Percentiles rank a stretch among this genome's conserved stretches.
Conservation (phyloP, 2,797 vertebrate species). For the Vipera latastei region DNA sequence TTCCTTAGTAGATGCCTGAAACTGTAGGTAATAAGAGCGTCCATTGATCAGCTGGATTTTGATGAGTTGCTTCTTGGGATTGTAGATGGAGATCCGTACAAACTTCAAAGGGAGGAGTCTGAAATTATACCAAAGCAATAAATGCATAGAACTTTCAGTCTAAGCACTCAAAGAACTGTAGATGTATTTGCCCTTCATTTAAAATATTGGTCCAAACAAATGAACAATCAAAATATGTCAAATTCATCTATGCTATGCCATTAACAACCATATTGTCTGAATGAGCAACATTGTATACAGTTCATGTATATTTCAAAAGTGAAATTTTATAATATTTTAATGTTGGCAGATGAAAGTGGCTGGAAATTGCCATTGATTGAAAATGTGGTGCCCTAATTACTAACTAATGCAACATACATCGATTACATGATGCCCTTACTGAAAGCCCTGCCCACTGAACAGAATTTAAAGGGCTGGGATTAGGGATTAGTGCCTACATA, state of each 20-base stretch:
- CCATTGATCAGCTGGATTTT: conserved; percentile 29
- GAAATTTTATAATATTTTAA: background rate
- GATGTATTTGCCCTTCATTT: background rate
- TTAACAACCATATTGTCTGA: background rate
- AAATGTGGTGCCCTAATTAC: background rate
- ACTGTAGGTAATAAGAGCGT: conserved; percentile 24
- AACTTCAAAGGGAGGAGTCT: conserved; percentile 32
- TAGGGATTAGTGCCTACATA: background rate
- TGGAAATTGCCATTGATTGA: background rate
- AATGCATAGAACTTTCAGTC: background rate
- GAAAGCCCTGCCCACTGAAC: background rate
- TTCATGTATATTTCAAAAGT: background rate
- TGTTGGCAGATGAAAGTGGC: background rate
- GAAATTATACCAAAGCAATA: background rate
- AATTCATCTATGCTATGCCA: background rate
- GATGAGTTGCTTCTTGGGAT: conserved; percentile 3
- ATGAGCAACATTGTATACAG: background rate
- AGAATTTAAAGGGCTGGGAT: background rate
- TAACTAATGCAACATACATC: background rate
- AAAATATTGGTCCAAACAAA: background rate
- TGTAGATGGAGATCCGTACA: conserved; percentile 27
- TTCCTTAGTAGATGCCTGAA: background rate
- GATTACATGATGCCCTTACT: background rate
- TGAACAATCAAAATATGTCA: background rate
- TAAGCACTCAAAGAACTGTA: background rate